Conservation (phyloP, 2,113 vertebrate genomes). For the Oophaga pumilio region DNA sequence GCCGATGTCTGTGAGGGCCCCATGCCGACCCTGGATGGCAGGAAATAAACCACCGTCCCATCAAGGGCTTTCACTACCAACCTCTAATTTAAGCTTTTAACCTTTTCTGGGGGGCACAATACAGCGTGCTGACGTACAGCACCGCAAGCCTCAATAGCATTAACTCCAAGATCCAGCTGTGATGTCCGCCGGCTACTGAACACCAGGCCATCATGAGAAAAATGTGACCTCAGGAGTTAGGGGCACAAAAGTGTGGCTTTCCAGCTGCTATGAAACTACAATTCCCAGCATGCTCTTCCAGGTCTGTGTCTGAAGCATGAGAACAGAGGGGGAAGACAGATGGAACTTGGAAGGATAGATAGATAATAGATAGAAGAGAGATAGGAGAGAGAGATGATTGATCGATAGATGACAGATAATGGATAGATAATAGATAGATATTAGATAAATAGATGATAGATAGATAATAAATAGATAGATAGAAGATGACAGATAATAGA, state of each 20-base stretch:
- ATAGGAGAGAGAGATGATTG: too few species aligned
- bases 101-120: neutral
- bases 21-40: constrained; percentile 22
- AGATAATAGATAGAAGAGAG: neutral
- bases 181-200: neutral
- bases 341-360: neutral
- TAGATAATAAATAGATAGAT: too few species aligned
- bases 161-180: neutral
- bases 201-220: neutral
- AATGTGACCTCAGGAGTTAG: neutral
- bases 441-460: too few species aligned
- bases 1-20: neutral
- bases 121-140: neutral
- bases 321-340: neutral
- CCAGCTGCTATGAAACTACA: neutral
- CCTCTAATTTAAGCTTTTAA: constrained; percentile 3
- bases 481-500: too few species aligned
- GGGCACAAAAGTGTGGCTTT: neutral
- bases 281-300: neutral
- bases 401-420: too few species aligned
- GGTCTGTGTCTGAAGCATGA: neutral
- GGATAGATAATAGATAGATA: too few species aligned
- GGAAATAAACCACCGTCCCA: neutral
- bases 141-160: neutral
- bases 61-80: neutral